Evolutionary conservation across 2,797 vertebrate genomes (phyloP).

Genomic region (Hemitrygon akajei): DNA sequence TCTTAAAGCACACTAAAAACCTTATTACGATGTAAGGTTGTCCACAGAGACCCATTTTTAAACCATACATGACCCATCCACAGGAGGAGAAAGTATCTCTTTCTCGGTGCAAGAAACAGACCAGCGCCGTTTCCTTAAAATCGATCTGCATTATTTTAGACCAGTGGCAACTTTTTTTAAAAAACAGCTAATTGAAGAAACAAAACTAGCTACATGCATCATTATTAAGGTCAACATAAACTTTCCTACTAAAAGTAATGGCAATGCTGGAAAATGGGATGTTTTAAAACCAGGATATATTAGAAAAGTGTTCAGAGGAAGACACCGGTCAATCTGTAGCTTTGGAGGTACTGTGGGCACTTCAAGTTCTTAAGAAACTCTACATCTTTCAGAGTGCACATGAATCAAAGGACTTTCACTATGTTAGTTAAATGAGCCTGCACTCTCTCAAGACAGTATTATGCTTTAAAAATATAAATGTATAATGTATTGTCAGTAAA

Average conservation of each 20-base stretch:
- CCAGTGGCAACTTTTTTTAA: neutral
- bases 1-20: constrained; percentile 6
- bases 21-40: neutral
- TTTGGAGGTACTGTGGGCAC: neutral
- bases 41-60: neutral
- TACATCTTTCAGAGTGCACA: neutral
- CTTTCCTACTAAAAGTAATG: neutral
- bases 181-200: neutral
- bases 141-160: neutral
- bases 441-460: neutral
- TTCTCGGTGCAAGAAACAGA: neutral
- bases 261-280: neutral
- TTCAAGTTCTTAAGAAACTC: neutral
- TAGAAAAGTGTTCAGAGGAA: neutral
- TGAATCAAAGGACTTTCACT: constrained; percentile 6
- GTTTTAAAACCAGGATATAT: neutral
- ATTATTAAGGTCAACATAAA: neutral
- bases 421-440: neutral
- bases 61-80: neutral
- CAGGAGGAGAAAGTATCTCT: constrained; percentile 20
- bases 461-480: neutral
- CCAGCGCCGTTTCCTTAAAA: neutral
- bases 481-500: neutral
- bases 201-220: neutral
- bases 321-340: neutral